Percentiles rank a stretch among this genome's conserved stretches.
Conservation (phyloP, 2,888 invertebrate genomes). For the Laothoe populi region DNA sequence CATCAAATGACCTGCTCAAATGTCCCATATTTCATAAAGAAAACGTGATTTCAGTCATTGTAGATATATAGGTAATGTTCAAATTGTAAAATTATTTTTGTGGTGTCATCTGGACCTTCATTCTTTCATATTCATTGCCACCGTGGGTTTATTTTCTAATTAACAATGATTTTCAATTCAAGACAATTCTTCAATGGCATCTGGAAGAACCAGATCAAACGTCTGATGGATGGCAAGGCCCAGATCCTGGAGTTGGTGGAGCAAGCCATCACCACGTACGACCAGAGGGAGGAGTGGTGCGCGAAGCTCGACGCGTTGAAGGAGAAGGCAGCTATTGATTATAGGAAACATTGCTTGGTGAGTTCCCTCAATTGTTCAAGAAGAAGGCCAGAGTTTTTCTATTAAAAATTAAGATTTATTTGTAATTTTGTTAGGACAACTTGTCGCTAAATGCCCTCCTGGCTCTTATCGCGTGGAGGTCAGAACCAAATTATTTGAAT, state of each 20-base stretch:
- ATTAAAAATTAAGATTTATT: slow-evolving; percentile 60
- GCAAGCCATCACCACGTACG: slow-evolving; percentile 94
- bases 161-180: slow-evolving; percentile 24
- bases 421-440: no score
- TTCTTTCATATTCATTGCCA: no score
- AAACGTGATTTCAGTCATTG: no score
- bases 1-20: no score
- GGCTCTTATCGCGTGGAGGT: no score
- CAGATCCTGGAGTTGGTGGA: slow-evolving; percentile 94
- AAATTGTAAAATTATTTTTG: no score
- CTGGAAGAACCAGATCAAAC: slow-evolving; percentile 91
- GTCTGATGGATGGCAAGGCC: slow-evolving; percentile 91
- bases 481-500: no score
- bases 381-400: no score
- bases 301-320: slow-evolving; percentile 92
- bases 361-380: slow-evolving; percentile 49
- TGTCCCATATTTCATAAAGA: no score
- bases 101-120: no score
- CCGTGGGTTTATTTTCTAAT: neutral
- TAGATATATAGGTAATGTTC: no score
- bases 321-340: slow-evolving; percentile 86
- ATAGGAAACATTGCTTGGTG: slow-evolving; percentile 78
- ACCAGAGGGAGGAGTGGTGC: slow-evolving; percentile 93
- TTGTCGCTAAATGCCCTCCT: no score
- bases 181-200: slow-evolving; percentile 92